phyloP scores from a whole-genome alignment of 2,888 invertebrate species.

The Dasypogon diadema region DNA sequence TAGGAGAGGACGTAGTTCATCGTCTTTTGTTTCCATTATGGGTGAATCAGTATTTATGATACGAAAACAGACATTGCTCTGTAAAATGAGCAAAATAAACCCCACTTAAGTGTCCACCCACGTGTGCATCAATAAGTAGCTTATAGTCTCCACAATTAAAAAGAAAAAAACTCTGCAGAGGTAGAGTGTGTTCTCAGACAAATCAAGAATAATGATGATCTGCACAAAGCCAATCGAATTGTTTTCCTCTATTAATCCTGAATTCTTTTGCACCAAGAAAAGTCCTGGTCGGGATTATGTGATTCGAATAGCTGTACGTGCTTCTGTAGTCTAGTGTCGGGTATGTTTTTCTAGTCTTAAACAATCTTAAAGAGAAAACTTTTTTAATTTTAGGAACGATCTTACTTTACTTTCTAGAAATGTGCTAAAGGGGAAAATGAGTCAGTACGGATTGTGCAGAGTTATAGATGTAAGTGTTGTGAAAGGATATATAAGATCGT shows the following conservation, averaged over 20 bases:
- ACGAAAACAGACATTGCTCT: background rate
- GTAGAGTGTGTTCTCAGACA: constrained; percentile 28
- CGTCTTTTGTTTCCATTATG: constrained; percentile 26
- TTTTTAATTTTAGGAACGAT: constrained; percentile 43
- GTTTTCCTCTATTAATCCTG: constrained; percentile 48
- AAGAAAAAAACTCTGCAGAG: background rate
- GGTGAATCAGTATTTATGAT: constrained; percentile 28
- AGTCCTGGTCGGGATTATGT: constrained; percentile 14
- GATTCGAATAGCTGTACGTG: constrained; percentile 14
- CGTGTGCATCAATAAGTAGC: background rate
- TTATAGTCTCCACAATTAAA: constrained; percentile 1
- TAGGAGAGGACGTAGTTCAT: too few species aligned
- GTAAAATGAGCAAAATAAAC: background rate
- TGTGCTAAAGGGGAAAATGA: background rate
- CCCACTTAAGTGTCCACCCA: too few species aligned
- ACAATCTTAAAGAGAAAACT: constrained; percentile 42
- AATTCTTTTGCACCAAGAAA: constrained; percentile 5
- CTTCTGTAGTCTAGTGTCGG: background rate
- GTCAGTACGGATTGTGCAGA: constrained; percentile 28
- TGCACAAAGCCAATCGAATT: constrained; percentile 49
- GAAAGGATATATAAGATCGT: background rate
- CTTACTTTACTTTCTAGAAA: background rate
- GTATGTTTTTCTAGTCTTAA: constrained; percentile 17
- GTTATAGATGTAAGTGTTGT: constrained; percentile 4
- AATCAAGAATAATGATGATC: constrained; percentile 55